Base-by-base conservation (phyloP, 1,140 invertebrate species). In the Ips typographus region DNA sequence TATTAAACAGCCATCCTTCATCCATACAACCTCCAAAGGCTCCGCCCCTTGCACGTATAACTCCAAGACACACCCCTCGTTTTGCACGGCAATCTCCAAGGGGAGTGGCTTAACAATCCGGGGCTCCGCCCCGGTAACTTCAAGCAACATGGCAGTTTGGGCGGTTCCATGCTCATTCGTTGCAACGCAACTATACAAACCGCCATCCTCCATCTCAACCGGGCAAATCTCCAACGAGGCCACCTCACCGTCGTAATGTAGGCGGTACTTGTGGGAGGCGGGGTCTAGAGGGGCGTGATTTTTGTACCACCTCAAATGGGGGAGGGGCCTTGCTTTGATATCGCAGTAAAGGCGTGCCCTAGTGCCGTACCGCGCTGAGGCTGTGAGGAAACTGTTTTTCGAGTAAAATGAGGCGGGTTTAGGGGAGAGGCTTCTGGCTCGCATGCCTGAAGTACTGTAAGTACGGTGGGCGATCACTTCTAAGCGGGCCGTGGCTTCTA, bases 401-500 rank as follows among this genome's bases (percentile, higher is more conserved):
- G 78, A 75, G 8, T 78, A 77, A 22, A 72, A 68, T 4, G 73
- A 74, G 22, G 74, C 75, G n/a, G 75, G 72, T 68, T 68, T 79
- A 1, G 80, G 80, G 2, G 80, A 80, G 4, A 83, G 78, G 51
- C 83, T 80, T 2, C 83, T 75, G 40, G 83, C 82, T 2, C 82
- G 73, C 5, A 79, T 71, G 2, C 81, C 80, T 4, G 79, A 78
- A 5, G 80, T 78, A 4, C 78, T 80, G 56, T 78, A 77, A 39
- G 78, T 77, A 53, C 79, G 78, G 58, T 83, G 81, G 82, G 88
- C 83, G 52, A 94, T 91, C 2, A 95, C 88, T 77, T 95, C 92
- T 4, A 95, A 78, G 44, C 90, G 83, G 0, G 92, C 93, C 3
- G 88, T 88, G 1, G 93, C 91, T 75, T 93, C 90, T 1, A 91